Evolutionary conservation across 1,140 invertebrate genomes (phyloP).

Genomic region (Phenacoccus solenopsis): DNA sequence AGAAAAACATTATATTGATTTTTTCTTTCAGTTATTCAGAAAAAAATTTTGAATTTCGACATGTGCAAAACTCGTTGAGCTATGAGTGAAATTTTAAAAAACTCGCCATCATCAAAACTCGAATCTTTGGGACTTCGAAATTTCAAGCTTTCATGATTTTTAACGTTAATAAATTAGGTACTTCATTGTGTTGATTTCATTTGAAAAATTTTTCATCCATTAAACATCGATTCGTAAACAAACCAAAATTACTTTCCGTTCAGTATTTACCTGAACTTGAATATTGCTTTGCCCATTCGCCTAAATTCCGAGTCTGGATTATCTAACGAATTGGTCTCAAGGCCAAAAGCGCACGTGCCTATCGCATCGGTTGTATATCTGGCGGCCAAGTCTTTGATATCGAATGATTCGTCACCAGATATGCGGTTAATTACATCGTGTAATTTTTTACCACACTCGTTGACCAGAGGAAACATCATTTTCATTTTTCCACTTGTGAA

Average conservation of each 20-base stretch:
- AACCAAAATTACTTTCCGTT: too few relatives aligned
- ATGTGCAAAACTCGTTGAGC: too few relatives aligned
- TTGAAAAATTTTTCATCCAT: too few relatives aligned
- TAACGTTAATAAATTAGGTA: too few relatives aligned
- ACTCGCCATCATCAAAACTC: too few relatives aligned
- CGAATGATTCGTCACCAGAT: slow-evolving; percentile 29
- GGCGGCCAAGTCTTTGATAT: slow-evolving; percentile 37
- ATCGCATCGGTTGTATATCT: slow-evolving; percentile 43
- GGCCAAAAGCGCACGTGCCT: slow-evolving; percentile 43
- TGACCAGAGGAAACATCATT: background rate
- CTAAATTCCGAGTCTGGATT: slow-evolving; percentile 39
- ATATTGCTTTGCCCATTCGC: background rate
- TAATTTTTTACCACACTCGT: background rate
- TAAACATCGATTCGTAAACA: background rate
- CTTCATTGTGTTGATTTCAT: too few relatives aligned
- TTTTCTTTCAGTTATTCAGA: too few relatives aligned
- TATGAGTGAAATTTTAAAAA: too few relatives aligned
- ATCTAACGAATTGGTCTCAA: slow-evolving; percentile 39
- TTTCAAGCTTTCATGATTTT: too few relatives aligned
- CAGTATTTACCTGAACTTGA: background rate
- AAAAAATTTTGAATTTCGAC: too few relatives aligned
- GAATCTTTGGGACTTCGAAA: too few relatives aligned
- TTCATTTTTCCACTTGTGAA: slow-evolving; percentile 2
- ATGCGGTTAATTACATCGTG: background rate
- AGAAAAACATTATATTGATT: too few relatives aligned